Percentiles rank a stretch among this genome's conserved stretches.
phyloP scores from a whole-genome alignment of 2,113 vertebrate species.

The Sinocyclocheilus anophthalmus region DNA sequence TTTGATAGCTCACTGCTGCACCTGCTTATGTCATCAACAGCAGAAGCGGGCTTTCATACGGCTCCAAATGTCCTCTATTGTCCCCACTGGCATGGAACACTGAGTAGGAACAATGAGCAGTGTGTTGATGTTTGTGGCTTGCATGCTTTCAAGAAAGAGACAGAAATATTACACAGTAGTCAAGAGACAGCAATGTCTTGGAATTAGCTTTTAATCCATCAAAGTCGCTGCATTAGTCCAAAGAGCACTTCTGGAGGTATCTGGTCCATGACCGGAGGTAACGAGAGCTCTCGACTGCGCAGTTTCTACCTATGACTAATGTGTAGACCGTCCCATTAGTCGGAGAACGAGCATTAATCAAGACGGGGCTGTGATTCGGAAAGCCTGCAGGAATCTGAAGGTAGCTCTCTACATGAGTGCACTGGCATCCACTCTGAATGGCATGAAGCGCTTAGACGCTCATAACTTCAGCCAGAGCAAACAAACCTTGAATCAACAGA shows the following conservation, averaged over 20 bases:
- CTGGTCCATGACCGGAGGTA: constrained; percentile 36
- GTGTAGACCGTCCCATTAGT: constrained; percentile 40
- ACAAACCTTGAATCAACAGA: constrained; percentile 49
- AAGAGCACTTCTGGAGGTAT: constrained; percentile 37
- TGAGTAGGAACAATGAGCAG: constrained; percentile 47
- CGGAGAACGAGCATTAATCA: constrained; percentile 34
- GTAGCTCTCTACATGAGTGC: constrained; percentile 41
- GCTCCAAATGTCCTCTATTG: constrained; percentile 45
- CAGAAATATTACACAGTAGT: neutral
- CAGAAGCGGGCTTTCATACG: constrained; percentile 18
- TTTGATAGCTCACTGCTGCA: constrained; percentile 42
- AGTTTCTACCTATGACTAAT: constrained; percentile 36
- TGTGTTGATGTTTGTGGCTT: constrained; percentile 39
- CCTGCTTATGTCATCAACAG: constrained; percentile 53
- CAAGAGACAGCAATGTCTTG: constrained; percentile 11
- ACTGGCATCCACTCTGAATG: constrained; percentile 38
- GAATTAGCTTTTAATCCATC: constrained; percentile 41
- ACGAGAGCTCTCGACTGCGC: constrained; percentile 11
- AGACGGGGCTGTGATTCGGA: constrained; percentile 9
- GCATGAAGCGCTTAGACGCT: constrained; percentile 12
- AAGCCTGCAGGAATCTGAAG: constrained; percentile 36
- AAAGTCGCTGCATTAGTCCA: constrained; percentile 41
- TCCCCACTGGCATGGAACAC: constrained; percentile 46
- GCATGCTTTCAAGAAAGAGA: constrained; percentile 25
- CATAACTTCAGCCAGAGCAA: constrained; percentile 46